Base-by-base conservation (phyloP, 1,140 invertebrate species). In the Calosoma granatense region DNA sequence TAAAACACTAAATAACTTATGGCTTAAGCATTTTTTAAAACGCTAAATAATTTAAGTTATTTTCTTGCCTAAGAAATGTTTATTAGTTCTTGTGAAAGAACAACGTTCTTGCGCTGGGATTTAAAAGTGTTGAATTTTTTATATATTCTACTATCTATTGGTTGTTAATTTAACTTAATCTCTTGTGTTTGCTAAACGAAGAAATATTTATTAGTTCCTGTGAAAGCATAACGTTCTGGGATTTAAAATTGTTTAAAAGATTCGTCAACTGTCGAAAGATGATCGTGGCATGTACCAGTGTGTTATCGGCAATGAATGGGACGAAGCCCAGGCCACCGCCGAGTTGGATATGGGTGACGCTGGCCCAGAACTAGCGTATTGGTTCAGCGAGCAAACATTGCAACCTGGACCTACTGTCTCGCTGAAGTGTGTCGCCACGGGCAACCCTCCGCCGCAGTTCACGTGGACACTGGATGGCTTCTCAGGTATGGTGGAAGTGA, bases 261-360 rank as follows among this genome's bases (percentile, higher is more conserved):
- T 94, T 61, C 78, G 79, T 20, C 79, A 83, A 12, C 78, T 91
- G 14, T 81, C 83, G 20, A 82, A 84, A 60, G 82, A 87, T 53
- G 90, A 93, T 70, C 79, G 86, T 58, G 91, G 91, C 2, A 86
- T 92, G 79, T 96, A 93, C 73, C 91, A 93, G 63, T 97, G 93
- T 70, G 86, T 92, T 60, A 90, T 87, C 1, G 84, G 81, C 61
- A 90, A 92, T 63, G 86, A 90, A 57, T 87, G 84, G 70, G 88
- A 92, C 66, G 88, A 92, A 74, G 86, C 85, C 19, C 87, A 92
- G 67, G 87, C 88, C 0, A 85, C 84, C 11, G 82, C 90, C 0
- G 88, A 92, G 67, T 77, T 94, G 6, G 78, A 85, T 60, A 81
- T 94, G 59, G 89, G 92, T 63, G 88, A 90, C 72, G 85, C 88